A percentile compares a stretch with the other conserved stretches of the same genome.
These are phyloP conservation scores for Eleginops maclovinus DNA, from an alignment of 2,113 vertebrate species.

Conservation along the genomic window DNA sequence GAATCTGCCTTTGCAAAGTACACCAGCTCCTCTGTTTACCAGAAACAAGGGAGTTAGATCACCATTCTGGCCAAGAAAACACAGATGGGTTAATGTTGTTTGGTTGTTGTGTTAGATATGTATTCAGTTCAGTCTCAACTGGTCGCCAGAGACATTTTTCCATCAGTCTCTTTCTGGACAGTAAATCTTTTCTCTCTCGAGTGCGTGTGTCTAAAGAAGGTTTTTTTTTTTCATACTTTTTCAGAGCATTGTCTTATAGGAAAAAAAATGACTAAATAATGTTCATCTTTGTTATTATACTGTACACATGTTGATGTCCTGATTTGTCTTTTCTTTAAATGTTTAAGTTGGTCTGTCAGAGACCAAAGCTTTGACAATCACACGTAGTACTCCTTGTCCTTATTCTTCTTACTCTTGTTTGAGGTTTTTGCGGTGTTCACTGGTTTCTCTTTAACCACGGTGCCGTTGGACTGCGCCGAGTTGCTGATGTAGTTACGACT, in stretches of 20 bases:
- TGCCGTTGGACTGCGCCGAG: slow-evolving; percentile 97
- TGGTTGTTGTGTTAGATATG: slow-evolving; percentile 71
- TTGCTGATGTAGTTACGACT: slow-evolving; percentile 99
- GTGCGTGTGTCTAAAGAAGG: slow-evolving; percentile 90
- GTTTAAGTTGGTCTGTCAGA: slow-evolving; percentile 53
- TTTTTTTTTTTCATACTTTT: slow-evolving; percentile 77
- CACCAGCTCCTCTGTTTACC: slow-evolving; percentile 78
- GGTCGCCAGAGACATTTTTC: slow-evolving; percentile 71
- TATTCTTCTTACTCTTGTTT: slow-evolving; percentile 98
- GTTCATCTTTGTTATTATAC: slow-evolving; percentile 89
- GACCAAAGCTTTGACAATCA: slow-evolving; percentile 85
- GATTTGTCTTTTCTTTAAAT: slow-evolving; percentile 66
- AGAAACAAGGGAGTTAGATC: slow-evolving; percentile 89
- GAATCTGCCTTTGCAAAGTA: slow-evolving; percentile 61
- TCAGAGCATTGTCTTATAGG: slow-evolving; percentile 85
- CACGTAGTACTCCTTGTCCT: slow-evolving; percentile 99
- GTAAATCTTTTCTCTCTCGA: slow-evolving; percentile 67
- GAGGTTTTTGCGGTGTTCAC: slow-evolving; percentile 93
- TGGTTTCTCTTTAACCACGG: slow-evolving; percentile 96
- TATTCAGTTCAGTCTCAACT: slow-evolving; percentile 80
- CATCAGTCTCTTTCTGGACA: slow-evolving; percentile 59
- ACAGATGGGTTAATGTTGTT: slow-evolving; percentile 75
- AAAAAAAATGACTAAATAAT: slow-evolving; percentile 90
- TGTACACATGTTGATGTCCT: slow-evolving; percentile 89
- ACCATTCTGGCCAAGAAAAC: slow-evolving; percentile 65